Conservation (phyloP, 2,888 invertebrate genomes). For the Cheilosia soror region DNA sequence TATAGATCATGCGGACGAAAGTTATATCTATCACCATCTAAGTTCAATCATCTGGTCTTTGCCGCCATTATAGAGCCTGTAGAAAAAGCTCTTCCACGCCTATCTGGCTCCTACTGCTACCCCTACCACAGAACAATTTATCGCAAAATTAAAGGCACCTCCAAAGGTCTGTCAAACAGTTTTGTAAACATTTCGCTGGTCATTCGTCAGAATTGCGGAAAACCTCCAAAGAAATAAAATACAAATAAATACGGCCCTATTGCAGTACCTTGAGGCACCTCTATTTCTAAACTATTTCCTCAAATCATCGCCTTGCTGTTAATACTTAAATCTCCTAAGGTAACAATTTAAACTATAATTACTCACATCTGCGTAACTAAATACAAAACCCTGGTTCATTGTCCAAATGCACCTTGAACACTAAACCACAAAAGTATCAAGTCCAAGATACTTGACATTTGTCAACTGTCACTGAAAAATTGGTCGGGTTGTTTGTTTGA, state of each 20-base stretch:
- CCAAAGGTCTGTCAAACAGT: not conserved
- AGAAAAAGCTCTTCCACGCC: too few species aligned
- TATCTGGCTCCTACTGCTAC: too few species aligned
- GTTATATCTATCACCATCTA: too few species aligned
- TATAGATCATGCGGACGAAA: too few species aligned
- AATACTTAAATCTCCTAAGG: not conserved
- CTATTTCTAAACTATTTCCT: not conserved
- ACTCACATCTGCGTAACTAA: constrained; percentile 23
- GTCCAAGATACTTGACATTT: constrained; percentile 48
- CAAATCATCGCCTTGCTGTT: not conserved
- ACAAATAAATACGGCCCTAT: constrained; percentile 6
- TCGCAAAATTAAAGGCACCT: too few species aligned
- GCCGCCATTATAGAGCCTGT: too few species aligned
- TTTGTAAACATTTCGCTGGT: not conserved
- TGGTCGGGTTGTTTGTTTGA: constrained; percentile 24
- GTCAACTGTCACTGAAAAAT: constrained; percentile 58
- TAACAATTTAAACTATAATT: constrained; percentile 35
- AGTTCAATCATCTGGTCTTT: too few species aligned
- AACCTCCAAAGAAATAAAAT: not conserved
- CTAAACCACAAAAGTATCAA: constrained; percentile 24
- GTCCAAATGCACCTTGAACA: constrained; percentile 45
- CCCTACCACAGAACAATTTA: too few species aligned
- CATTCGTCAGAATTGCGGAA: not conserved
- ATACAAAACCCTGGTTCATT: constrained; percentile 43
- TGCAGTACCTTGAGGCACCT: constrained; percentile 22